phyloP scores from a whole-genome alignment of 2,888 invertebrate genomes.

The Nemotelus nigrinus region DNA sequence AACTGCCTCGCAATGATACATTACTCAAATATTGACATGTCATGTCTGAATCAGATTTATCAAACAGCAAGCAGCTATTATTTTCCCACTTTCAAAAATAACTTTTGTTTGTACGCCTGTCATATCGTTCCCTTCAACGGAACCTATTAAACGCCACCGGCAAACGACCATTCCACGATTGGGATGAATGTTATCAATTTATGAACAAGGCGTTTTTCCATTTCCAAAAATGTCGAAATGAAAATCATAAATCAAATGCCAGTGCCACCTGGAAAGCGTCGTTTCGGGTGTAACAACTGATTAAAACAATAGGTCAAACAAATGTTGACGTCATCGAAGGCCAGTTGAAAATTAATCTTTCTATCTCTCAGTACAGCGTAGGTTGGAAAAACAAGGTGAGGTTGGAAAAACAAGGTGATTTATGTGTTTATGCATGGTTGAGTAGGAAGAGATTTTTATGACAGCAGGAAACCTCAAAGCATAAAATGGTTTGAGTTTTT shows the following conservation, averaged over 20 bases:
- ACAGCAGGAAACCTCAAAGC: too few relatives aligned
- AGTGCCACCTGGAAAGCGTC: not conserved
- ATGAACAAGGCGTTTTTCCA: not conserved
- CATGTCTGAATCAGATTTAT: conserved; percentile 29
- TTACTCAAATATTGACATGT: conserved; percentile 30
- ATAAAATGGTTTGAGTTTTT: too few relatives aligned
- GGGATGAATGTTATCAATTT: not conserved
- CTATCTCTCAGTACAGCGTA: too few relatives aligned
- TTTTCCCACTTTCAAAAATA: not conserved
- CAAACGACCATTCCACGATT: too few relatives aligned
- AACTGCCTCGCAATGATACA: conserved; percentile 1
- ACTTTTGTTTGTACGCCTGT: not conserved
- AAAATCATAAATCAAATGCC: conserved; percentile 35
- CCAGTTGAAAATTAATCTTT: conserved; percentile 17
- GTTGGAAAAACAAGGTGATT: too few relatives aligned
- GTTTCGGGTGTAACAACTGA: not conserved
- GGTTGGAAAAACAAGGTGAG: too few relatives aligned
- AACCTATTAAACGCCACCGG: too few relatives aligned
- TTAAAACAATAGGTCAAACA: conserved; percentile 19
- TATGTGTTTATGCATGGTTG: too few relatives aligned
- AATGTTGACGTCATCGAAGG: conserved; percentile 27
- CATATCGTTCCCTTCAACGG: too few relatives aligned
- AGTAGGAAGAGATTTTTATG: too few relatives aligned
- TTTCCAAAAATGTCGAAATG: conserved; percentile 24
- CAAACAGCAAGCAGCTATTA: conserved; percentile 24